These are phyloP conservation scores for Elymnias hypermnestra DNA, from an alignment of 1,140 invertebrate species.

Conservation along the genomic window DNA sequence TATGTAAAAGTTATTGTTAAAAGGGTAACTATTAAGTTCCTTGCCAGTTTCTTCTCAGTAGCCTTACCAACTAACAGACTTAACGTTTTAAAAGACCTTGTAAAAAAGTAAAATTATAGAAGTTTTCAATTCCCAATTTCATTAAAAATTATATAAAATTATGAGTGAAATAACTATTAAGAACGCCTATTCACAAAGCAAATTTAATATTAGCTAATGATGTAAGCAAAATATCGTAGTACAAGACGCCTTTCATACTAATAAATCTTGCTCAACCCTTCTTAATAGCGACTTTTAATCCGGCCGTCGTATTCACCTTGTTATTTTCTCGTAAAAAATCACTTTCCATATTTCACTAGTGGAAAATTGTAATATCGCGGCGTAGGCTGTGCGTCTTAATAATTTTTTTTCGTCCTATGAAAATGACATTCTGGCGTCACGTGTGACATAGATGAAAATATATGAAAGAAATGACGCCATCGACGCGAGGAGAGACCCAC, in stretches of 20 bases:
- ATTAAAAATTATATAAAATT: too few relatives aligned
- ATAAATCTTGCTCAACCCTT: constrained; percentile 38
- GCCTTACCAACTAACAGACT: too few relatives aligned
- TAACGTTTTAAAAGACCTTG: too few relatives aligned
- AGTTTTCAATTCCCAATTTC: too few relatives aligned
- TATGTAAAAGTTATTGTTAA: too few relatives aligned
- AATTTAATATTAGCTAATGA: constrained; percentile 9
- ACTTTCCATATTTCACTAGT: constrained; percentile 74
- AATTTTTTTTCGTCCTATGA: constrained; percentile 72
- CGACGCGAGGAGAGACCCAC: constrained; percentile 36
- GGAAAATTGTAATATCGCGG: constrained; percentile 71
- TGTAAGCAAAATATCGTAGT: constrained; percentile 9
- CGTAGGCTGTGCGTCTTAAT: constrained; percentile 57
- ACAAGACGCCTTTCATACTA: constrained; percentile 17
- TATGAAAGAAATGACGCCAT: constrained; percentile 71
- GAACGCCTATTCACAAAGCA: background rate
- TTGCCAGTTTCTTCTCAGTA: too few relatives aligned
- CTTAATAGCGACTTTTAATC: constrained; percentile 56
- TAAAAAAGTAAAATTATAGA: too few relatives aligned
- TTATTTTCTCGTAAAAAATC: constrained; percentile 74
- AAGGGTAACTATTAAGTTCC: too few relatives aligned
- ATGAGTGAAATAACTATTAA: too few relatives aligned
- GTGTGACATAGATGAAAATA: constrained; percentile 75
- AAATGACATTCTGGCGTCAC: constrained; percentile 73
- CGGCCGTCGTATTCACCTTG: constrained; percentile 53